Percentiles rank a stretch among this genome's conserved stretches.
phyloP scores from a whole-genome alignment of 2,113 vertebrate genomes.

The Laterallus jamaicensis region DNA sequence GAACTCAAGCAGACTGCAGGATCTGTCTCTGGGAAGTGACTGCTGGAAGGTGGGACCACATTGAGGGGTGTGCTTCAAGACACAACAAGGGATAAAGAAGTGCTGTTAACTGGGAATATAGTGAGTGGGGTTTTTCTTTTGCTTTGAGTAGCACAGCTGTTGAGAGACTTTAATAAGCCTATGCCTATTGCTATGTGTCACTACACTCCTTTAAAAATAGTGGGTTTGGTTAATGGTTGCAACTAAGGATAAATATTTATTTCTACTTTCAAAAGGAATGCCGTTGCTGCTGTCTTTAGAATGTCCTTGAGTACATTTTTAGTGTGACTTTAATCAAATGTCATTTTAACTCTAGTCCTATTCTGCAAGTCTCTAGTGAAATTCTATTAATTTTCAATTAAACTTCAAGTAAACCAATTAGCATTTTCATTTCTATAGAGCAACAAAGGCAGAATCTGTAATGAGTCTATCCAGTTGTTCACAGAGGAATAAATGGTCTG shows the following conservation, averaged over 20 bases:
- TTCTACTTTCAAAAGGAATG: constrained; percentile 6
- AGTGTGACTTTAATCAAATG: constrained; percentile 68
- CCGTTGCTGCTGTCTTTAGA: not conserved
- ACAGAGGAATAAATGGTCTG: constrained; percentile 63
- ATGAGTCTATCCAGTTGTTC: constrained; percentile 59
- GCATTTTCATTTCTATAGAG: constrained; percentile 72
- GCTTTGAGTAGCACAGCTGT: not conserved
- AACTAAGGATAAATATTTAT: constrained; percentile 38
- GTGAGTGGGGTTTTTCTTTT: not conserved
- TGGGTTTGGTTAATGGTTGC: not conserved
- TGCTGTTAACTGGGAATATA: not conserved
- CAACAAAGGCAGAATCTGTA: constrained; percentile 72
- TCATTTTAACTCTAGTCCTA: constrained; percentile 56
- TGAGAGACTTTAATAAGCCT: not conserved
- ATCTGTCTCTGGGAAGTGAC: not conserved
- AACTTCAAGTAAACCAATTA: constrained; percentile 76
- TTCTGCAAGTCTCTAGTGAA: constrained; percentile 67
- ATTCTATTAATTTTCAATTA: constrained; percentile 78
- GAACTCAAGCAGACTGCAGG: not conserved
- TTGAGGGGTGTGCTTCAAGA: not conserved
- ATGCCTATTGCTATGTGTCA: not conserved
- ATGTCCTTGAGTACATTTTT: constrained; percentile 66
- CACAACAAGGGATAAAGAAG: not conserved
- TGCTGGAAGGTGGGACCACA: not conserved
- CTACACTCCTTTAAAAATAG: not conserved